These are phyloP conservation scores for Botrylloides violaceus DNA, from an alignment of 23 tunicate species.

Conservation along the genomic window DNA sequence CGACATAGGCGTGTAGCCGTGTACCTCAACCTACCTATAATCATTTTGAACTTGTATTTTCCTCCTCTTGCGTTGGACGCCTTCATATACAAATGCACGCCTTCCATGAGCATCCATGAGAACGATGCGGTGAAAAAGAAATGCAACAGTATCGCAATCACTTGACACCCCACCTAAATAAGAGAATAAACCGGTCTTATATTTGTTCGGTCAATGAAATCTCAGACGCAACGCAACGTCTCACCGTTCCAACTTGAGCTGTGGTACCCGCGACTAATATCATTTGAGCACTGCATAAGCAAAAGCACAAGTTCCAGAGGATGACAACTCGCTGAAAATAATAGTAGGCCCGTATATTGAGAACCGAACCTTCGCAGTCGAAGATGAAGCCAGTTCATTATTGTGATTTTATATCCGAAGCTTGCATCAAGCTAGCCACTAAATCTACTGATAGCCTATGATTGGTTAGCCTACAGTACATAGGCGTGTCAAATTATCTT, in stretches of 20 bases:
- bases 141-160: constrained; percentile 63
- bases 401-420: too few species aligned
- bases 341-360: too few species aligned
- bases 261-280: constrained; percentile 57
- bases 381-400: too few species aligned
- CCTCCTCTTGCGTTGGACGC: constrained; percentile 71
- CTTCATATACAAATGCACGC: constrained; percentile 69
- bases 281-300: constrained; percentile 70
- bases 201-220: too few species aligned
- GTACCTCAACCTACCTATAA: constrained; percentile 58
- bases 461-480: too few species aligned
- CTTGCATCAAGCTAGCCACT: too few species aligned
- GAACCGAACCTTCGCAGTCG: too few species aligned
- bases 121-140: constrained; percentile 87
- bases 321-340: constrained; percentile 52
- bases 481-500: too few species aligned
- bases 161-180: constrained; percentile 58
- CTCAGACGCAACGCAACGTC: too few species aligned
- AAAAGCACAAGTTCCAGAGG: constrained; percentile 54
- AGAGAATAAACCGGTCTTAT: neutral
- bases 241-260: constrained; percentile 50
- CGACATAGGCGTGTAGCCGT: neutral
- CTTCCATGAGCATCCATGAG: constrained; percentile 99
- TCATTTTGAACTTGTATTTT: constrained; percentile 44
- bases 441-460: too few species aligned